Evolutionary conservation across 2,888 invertebrate species (phyloP).

Genomic region (Drosophila mimica): DNA sequence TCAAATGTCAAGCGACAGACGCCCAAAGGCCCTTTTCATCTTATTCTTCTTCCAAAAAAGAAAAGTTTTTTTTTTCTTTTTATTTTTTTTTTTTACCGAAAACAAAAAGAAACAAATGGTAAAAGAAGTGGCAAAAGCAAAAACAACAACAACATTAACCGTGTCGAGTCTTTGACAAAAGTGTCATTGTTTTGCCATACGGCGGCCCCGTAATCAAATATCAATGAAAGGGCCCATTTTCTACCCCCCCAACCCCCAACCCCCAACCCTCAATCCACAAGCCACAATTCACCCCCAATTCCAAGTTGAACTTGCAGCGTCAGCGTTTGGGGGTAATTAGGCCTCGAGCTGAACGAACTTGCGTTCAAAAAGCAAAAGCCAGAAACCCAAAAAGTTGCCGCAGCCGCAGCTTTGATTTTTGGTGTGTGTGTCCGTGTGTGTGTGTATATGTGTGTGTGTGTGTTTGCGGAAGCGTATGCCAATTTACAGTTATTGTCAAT

Average conservation of each 20-base stretch:
- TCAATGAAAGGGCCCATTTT: slow-evolving; percentile 57
- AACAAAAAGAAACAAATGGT: slow-evolving; percentile 8
- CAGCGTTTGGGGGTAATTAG: slow-evolving; percentile 62
- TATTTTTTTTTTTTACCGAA: slow-evolving; percentile 2
- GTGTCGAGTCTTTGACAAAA: slow-evolving; percentile 46
- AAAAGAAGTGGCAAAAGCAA: neutral
- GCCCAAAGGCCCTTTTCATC: slow-evolving; percentile 36
- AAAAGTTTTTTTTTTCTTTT: neutral
- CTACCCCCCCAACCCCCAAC: neutral
- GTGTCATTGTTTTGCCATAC: slow-evolving; percentile 66
- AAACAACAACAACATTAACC: neutral
- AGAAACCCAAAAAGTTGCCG: slow-evolving; percentile 3
- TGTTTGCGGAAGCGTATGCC: slow-evolving; percentile 8
- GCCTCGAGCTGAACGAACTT: slow-evolving; percentile 33
- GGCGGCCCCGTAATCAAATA: slow-evolving; percentile 67
- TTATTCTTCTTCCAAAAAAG: slow-evolving; percentile 2
- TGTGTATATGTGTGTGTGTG: neutral
- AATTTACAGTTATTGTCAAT: slow-evolving; percentile 23
- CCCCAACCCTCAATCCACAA: neutral
- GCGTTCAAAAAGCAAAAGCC: slow-evolving; percentile 23
- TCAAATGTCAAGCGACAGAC: slow-evolving; percentile 70
- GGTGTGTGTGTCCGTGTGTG: neutral
- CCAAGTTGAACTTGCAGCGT: slow-evolving; percentile 29
- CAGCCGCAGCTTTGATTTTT: slow-evolving; percentile 7
- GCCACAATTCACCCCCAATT: neutral